phyloP scores from a whole-genome alignment of 2,888 invertebrate genomes.

The Resseliella maxima region DNA sequence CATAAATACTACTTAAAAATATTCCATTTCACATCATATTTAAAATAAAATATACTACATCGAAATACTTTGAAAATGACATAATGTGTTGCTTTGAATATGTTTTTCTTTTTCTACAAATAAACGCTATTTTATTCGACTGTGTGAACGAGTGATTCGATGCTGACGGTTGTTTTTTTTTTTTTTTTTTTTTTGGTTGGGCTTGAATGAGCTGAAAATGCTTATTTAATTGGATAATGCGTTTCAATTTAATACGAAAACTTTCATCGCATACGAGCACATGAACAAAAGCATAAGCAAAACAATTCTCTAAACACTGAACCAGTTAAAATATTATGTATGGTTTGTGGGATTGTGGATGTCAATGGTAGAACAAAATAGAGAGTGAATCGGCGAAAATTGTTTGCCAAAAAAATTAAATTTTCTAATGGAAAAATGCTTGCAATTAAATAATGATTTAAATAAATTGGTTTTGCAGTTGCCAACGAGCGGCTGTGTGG shows the following conservation, averaged over 20 bases:
- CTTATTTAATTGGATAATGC: constrained; percentile 43
- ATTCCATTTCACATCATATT: not conserved
- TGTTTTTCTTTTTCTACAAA: no score
- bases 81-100: not conserved
- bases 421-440: constrained; percentile 37
- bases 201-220: not conserved
- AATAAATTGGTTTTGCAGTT: not conserved
- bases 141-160: not conserved
- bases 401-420: not conserved
- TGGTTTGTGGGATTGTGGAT: not conserved
- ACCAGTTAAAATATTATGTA: no score
- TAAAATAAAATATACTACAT: not conserved
- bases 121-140: not conserved
- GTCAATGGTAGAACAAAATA: not conserved
- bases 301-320: not conserved
- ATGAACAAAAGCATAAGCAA: not conserved
- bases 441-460: constrained; percentile 6
- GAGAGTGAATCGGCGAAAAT: not conserved
- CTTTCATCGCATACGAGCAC: not conserved
- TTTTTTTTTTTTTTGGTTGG: not conserved
- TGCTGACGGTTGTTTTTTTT: not conserved
- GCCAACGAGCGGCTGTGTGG: not conserved
- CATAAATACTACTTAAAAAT: not conserved
- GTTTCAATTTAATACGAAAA: constrained; percentile 37
- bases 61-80: not conserved